Base-by-base conservation (phyloP, 2,888 invertebrate species). In the Eurytoma adleriae region DNA sequence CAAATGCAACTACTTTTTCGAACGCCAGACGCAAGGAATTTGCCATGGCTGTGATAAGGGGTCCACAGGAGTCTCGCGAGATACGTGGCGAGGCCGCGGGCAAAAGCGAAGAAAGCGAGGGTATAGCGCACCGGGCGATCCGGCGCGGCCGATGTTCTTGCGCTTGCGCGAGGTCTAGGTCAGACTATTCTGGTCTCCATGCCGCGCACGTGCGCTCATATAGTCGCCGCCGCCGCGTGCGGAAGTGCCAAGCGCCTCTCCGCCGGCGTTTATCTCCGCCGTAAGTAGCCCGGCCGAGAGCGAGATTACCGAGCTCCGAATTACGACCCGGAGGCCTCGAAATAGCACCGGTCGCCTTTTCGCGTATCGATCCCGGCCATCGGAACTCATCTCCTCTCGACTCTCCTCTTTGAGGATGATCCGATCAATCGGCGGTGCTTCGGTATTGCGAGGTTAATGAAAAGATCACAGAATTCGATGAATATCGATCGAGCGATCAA, bases 181-280 rank as follows among this genome's bases (percentile, higher is more conserved):
- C 85, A 84, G 16, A 84, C 86, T 87, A 86, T 86, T 86, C 85
- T 84, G 79, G 86, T 86, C 86, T 83, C 84, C 82, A 62, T 3
- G 18, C 20, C 52, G 18, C 24, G 24, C 24, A 5, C 52, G 52
- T 4, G 54, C 30, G n/a, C 68, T 12, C 56, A 14, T 50, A 14
- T 14, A 24, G 50, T 30, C 54, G 20, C 62, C 24, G 62, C 62
- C 30, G 50, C n/a, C 16, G 10, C 27, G 40, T 30, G 54, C 13
- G n/a, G 59, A 75, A 57, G 74, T 67, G 50, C 54, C 16, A 18
- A 61, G 30, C 20, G 57, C 24, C 24, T 24, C 24, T 24, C 24
- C 24, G 24, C 54, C 57, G 27, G 24, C 16, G 16, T 16, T 12
- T 10, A n/a, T n/a, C 27, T 3, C 57, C 30, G 64, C 59, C 59